Evolutionary conservation across 2,797 vertebrate species (phyloP).

Genomic region (Helicolenus hilgendorfi): DNA sequence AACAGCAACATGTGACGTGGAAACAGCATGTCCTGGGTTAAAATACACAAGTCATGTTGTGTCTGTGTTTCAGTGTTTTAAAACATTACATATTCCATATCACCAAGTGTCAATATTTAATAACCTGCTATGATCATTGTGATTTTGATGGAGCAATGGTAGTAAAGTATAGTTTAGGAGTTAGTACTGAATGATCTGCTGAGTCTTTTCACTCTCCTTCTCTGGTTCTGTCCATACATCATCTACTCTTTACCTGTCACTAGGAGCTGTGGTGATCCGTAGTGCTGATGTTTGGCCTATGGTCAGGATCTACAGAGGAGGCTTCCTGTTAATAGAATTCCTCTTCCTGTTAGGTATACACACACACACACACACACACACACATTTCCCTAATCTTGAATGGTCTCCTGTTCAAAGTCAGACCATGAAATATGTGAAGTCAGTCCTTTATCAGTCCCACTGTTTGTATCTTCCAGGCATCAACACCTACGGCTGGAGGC

Average conservation of each 20-base stretch:
- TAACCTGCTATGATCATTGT: not conserved
- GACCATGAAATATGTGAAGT: no score
- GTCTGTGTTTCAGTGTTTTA: not conserved
- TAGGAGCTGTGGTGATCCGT: constrained; percentile 89
- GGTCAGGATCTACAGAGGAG: constrained; percentile 98
- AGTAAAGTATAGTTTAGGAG: not conserved
- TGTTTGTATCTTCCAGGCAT: constrained; percentile 86
- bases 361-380: no score
- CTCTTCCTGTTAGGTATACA: constrained; percentile 95
- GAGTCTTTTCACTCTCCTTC: not conserved
- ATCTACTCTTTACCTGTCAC: constrained; percentile 34
- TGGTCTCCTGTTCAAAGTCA: not conserved
- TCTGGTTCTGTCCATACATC: not conserved
- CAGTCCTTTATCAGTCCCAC: not conserved
- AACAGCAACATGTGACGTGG: not conserved
- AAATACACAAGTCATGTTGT: not conserved
- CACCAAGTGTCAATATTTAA: not conserved
- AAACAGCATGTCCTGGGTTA: not conserved
- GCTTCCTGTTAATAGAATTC: constrained; percentile 98
- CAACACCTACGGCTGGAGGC: constrained; percentile 99
- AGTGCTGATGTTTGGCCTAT: constrained; percentile 93
- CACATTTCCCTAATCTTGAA: not conserved
- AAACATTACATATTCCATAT: not conserved
- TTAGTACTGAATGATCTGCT: not conserved
- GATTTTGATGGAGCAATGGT: not conserved